phyloP scores from a whole-genome alignment of 2,888 invertebrate genomes.

The Epirrhoe alternata region DNA sequence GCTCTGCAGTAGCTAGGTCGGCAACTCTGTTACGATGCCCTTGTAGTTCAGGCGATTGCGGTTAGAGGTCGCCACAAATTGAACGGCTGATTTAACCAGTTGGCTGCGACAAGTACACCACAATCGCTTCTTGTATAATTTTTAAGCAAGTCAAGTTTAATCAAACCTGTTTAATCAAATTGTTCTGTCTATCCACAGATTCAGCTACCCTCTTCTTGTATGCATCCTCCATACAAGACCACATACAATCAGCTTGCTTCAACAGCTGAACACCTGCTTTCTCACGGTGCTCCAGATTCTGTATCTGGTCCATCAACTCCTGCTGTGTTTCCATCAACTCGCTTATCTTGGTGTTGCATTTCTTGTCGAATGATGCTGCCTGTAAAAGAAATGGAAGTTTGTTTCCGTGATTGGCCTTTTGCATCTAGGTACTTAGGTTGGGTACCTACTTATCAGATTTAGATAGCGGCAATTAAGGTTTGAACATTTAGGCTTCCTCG shows the following conservation, averaged over 20 bases:
- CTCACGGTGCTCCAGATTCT: slow-evolving; percentile 85
- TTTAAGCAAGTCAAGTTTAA: neutral
- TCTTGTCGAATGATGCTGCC: slow-evolving; percentile 69
- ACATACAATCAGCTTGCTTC: slow-evolving; percentile 85
- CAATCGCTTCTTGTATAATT: too few relatives aligned
- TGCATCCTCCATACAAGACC: slow-evolving; percentile 79
- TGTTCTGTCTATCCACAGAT: slow-evolving; percentile 61
- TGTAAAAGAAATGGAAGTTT: slow-evolving; percentile 36
- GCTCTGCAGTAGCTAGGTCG: too few relatives aligned
- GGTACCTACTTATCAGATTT: too few relatives aligned
- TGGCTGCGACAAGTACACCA: too few relatives aligned
- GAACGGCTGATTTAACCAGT: too few relatives aligned
- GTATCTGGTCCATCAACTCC: slow-evolving; percentile 80
- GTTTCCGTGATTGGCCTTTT: too few relatives aligned
- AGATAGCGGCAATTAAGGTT: too few relatives aligned
- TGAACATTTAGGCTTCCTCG: too few relatives aligned
- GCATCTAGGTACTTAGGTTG: neutral
- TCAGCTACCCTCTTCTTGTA: slow-evolving; percentile 73
- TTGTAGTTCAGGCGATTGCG: too few relatives aligned
- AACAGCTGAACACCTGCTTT: slow-evolving; percentile 81
- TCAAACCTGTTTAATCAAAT: slow-evolving; percentile 59
- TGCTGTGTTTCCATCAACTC: slow-evolving; percentile 82
- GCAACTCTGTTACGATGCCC: too few relatives aligned
- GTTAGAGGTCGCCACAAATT: too few relatives aligned
- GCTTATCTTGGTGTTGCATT: slow-evolving; percentile 71